Evolutionary conservation across 2,797 vertebrate species (phyloP).

Genomic region (Alauda arvensis): DNA sequence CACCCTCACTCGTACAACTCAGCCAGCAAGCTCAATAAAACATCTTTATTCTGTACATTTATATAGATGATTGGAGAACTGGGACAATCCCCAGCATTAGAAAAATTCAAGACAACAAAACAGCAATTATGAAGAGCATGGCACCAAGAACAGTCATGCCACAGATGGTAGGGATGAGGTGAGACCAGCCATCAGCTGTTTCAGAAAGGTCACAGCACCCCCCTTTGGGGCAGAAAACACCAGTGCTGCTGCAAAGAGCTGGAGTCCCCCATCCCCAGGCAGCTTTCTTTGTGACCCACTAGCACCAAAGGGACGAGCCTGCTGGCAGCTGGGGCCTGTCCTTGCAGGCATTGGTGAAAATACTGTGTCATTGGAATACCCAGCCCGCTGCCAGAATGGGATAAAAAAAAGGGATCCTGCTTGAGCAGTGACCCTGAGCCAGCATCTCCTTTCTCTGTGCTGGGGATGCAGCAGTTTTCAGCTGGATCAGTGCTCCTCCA

Average conservation of each 20-base stretch:
- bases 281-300: not conserved
- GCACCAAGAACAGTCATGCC: constrained; percentile 61
- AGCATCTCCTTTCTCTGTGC: not conserved
- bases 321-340: not conserved
- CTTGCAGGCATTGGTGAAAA: not conserved
- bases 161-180: constrained; percentile 42
- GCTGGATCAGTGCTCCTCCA: not conserved
- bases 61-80: constrained; percentile 50
- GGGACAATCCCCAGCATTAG: constrained; percentile 60
- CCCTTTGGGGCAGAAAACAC: not conserved
- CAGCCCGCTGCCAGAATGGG: not conserved
- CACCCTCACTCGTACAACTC: not conserved
- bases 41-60: constrained; percentile 80
- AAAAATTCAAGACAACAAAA: constrained; percentile 69
- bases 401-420: not conserved
- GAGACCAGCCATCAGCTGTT: not conserved
- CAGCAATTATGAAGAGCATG: constrained; percentile 61
- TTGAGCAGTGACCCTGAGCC: not conserved
- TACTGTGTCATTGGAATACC: not conserved
- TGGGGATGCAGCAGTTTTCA: not conserved
- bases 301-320: constrained; percentile 27
- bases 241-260: constrained; percentile 24
- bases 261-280: not conserved
- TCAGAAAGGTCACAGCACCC: constrained; percentile 14
- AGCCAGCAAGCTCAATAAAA: constrained; percentile 67